phyloP scores from a whole-genome alignment of 2,797 vertebrate species.

The Argya squamiceps region DNA sequence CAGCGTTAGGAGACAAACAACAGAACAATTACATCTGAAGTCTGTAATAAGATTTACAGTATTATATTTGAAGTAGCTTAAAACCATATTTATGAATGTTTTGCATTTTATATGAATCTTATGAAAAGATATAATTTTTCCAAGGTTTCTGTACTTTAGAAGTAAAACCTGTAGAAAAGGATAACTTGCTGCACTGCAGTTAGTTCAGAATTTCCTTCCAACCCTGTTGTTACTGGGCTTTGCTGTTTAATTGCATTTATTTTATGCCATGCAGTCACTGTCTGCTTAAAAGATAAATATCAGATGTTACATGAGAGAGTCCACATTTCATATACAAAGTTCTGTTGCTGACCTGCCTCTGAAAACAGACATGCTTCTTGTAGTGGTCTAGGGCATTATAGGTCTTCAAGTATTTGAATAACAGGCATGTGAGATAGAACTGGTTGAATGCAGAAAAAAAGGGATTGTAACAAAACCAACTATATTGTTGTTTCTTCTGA shows the following conservation, averaged over 20 bases:
- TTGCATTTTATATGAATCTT: constrained; percentile 23
- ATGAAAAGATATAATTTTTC: not conserved
- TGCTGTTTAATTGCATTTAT: constrained; percentile 2
- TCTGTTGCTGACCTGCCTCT: not conserved
- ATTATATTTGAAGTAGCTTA: constrained; percentile 35
- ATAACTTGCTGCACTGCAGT: not conserved
- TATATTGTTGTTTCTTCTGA: not conserved
- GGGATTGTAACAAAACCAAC: not conserved
- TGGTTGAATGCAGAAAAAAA: not conserved
- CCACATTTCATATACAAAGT: not conserved
- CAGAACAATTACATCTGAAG: constrained; percentile 67
- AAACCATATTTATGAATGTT: constrained; percentile 53
- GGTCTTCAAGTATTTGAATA: not conserved
- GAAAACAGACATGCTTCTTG: not conserved
- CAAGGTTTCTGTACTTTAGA: not conserved
- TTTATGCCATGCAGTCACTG: constrained; percentile 11
- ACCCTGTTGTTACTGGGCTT: not conserved
- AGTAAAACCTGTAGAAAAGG: not conserved
- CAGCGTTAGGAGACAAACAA: constrained; percentile 53
- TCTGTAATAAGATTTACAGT: constrained; percentile 56
- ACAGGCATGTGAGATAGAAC: not conserved
- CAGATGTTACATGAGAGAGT: not conserved
- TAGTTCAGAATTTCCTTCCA: not conserved
- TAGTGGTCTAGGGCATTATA: not conserved
- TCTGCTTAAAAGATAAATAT: constrained; percentile 29